phyloP scores from a whole-genome alignment of 2,113 vertebrate genomes.

The Monarcha castaneiventris region DNA sequence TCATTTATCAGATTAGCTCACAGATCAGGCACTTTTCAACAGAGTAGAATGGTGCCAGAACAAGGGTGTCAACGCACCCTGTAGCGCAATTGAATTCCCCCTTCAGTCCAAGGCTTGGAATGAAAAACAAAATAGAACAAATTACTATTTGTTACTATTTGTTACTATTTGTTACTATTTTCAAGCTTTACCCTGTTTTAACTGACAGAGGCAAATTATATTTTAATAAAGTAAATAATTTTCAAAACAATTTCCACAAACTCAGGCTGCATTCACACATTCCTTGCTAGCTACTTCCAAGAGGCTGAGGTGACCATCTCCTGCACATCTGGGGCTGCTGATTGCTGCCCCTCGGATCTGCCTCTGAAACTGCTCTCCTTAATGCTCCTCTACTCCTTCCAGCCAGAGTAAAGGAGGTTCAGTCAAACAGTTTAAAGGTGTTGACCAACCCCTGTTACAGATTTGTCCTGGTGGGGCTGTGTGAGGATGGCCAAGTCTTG shows the following conservation, averaged over 20 bases:
- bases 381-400: not conserved
- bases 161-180: no score
- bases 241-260: not conserved
- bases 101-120: not conserved
- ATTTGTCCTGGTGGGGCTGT: not conserved
- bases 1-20: slow-evolving; percentile 12
- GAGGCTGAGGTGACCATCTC: not conserved
- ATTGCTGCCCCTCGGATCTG: not conserved
- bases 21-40: not conserved
- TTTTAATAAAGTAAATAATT: not conserved
- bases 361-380: not conserved
- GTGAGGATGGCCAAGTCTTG: not conserved
- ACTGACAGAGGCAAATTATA: not conserved
- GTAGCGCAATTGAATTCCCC: not conserved
- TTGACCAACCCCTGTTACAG: not conserved
- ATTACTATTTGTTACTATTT: no score
- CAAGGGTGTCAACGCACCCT: not conserved
- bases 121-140: not conserved
- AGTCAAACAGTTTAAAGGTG: not conserved
- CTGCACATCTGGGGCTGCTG: not conserved
- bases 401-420: not conserved
- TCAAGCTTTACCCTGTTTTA: not conserved
- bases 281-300: not conserved
- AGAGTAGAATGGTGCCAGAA: not conserved
- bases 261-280: not conserved